Base-by-base conservation (phyloP, 92 coral and sea anemone species). In the Epizoanthus scotinus region DNA sequence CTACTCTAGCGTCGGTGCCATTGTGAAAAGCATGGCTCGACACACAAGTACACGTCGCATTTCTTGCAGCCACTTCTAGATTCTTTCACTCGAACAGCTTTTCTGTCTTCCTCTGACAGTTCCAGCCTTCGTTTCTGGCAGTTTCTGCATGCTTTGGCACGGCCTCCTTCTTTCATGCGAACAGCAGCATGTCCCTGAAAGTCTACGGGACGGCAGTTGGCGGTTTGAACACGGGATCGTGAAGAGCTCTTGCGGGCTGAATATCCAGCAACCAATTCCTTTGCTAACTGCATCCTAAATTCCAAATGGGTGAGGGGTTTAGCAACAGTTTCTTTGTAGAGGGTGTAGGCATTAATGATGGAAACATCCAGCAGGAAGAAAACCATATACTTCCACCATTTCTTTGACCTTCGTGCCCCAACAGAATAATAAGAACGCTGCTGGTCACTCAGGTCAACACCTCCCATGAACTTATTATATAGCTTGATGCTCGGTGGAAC, bases 391-490 rank as follows among this genome's bases (percentile, higher is more conserved):
- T 44, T 70, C 77, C 78, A 72, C 78, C 62, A 72, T 31, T 52
- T 72, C 47, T 25, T 52, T 52, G 78, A 63, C 13, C 44, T 72
- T 21, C 10, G 38, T 25, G 63, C n/a, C n/a, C n/a, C n/a, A n/a
- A n/a, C n/a, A n/a, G n/a, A n/a, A n/a, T n/a, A n/a, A n/a, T n/a
- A n/a, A n/a, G n/a, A n/a, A 3, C 29, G 12, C 19, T 57, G 63
- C 50, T 72, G 78, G 25, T 72, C 78, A 12, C 19, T 6, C 65
- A 60, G 19, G 65, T 60, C 65, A 6, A 60, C 20, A 12, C 28
- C 65, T 60, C 65, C 63, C 63, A 50, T 57, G 49, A 20, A 72
- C 63, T 72, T 72, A 59, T 72, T 71, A 52, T 71, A 72, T 13
- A 72, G 44, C 63, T 52, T 52, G 2, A 72, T 19, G 2, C 24